Evolutionary conservation across 2,888 invertebrate species (phyloP).

Genomic region (Drosophila meridiana): DNA sequence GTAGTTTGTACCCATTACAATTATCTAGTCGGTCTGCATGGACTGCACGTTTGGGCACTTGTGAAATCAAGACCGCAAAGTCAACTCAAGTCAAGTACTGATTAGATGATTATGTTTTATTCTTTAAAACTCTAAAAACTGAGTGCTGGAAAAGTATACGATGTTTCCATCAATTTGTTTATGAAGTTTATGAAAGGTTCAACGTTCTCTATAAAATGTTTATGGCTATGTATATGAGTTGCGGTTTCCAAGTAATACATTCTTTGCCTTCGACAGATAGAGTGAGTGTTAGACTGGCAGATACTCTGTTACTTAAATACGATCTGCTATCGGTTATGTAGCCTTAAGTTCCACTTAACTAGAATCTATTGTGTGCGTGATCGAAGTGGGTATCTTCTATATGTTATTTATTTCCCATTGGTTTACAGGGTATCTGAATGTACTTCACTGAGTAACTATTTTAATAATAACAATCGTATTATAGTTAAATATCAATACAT

Average conservation of each 20-base stretch:
- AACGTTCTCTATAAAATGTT: constrained; percentile 41
- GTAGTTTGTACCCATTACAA: constrained; percentile 43
- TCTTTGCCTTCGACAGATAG: background rate
- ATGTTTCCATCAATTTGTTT: constrained; percentile 12
- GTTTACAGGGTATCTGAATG: background rate
- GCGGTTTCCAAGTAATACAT: constrained; percentile 7
- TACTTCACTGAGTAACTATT: background rate
- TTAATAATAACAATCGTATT: background rate
- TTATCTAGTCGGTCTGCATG: constrained; percentile 25
- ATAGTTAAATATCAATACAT: background rate
- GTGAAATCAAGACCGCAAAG: constrained; percentile 24
- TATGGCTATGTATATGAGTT: constrained; percentile 20
- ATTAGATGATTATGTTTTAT: constrained; percentile 18
- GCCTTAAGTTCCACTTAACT: background rate
- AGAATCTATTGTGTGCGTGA: background rate
- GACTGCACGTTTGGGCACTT: constrained; percentile 29
- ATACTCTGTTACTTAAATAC: background rate
- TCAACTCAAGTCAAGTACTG: constrained; percentile 19
- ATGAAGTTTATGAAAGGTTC: constrained; percentile 23
- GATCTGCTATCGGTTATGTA: background rate
- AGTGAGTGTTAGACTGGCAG: background rate
- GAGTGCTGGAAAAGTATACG: background rate
- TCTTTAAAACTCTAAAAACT: background rate
- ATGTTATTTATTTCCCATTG: background rate
- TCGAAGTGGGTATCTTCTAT: background rate